phyloP scores from a whole-genome alignment of 2,797 vertebrate species.

The Coendou prehensilis region DNA sequence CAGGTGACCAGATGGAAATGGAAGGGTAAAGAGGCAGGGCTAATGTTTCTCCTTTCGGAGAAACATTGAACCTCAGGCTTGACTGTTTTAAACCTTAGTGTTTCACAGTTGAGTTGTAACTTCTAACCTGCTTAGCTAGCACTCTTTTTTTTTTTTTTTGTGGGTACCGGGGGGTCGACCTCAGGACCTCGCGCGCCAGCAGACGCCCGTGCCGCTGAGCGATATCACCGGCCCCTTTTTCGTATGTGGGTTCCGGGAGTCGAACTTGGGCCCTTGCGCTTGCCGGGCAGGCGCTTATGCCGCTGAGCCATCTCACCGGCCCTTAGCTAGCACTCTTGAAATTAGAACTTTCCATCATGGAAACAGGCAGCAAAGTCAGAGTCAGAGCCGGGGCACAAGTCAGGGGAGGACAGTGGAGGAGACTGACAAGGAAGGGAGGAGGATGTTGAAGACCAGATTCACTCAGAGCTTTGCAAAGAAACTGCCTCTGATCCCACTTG shows the following conservation, averaged over 20 bases:
- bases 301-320: no score
- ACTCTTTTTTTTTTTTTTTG: no score
- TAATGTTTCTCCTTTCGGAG: not conserved
- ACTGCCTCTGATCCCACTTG: not conserved
- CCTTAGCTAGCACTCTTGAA: not conserved
- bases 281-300: no score
- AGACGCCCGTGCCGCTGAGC: no score
- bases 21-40: no score
- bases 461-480: not conserved
- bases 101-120: not conserved
- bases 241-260: no score
- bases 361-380: not conserved
- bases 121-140: not conserved
- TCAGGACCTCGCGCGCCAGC: no score
- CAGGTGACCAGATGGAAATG: not conserved
- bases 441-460: not conserved
- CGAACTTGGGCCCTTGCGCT: no score
- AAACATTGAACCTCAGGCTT: not conserved
- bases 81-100: not conserved
- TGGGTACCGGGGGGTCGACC: no score
- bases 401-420: not conserved
- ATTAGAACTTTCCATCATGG: not conserved
- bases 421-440: not conserved
- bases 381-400: not conserved
- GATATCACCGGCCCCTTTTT: no score